A percentile compares a stretch with the other conserved stretches of the same genome.
Evolutionary conservation across 2,113 vertebrate genomes (phyloP).

Genomic region (Chroicocephalus ridibundus): DNA sequence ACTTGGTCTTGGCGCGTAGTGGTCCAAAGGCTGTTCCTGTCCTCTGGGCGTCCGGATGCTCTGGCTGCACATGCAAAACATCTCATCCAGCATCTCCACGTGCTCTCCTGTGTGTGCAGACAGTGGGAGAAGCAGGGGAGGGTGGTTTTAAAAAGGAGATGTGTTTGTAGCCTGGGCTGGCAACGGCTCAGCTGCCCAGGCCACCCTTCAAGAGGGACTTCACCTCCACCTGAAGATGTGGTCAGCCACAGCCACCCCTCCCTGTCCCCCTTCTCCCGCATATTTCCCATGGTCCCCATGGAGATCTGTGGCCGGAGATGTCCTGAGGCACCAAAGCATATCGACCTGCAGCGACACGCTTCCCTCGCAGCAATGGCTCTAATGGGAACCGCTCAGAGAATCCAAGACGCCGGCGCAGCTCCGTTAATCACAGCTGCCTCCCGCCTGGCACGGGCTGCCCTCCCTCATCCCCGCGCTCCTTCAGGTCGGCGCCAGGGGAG

Average conservation of each 20-base stretch:
- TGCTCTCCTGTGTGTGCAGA: background rate
- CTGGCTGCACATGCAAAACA: background rate
- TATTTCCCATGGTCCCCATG: accelerated
- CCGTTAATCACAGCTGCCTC: background rate
- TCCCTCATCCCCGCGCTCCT: accelerated
- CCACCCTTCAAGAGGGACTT: background rate
- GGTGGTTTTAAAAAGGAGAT: background rate
- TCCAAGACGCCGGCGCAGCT: background rate
- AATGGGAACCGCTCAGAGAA: background rate
- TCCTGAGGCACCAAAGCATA: background rate
- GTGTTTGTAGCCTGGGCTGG: background rate
- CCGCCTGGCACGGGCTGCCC: accelerated
- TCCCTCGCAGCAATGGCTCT: background rate
- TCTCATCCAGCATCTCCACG: background rate
- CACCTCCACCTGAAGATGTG: background rate
- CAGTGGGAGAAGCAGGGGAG: background rate
- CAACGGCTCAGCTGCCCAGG: background rate
- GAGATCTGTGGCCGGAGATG: background rate
- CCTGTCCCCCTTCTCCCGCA: accelerated
- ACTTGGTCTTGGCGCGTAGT: background rate
- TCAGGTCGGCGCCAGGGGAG: background rate
- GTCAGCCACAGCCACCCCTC: background rate
- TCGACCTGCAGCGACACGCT: background rate
- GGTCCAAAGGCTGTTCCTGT: background rate
- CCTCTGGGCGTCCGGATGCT: background rate